Evolutionary conservation across 2,113 vertebrate genomes (phyloP).

Genomic region (Pygoscelis adeliae): DNA sequence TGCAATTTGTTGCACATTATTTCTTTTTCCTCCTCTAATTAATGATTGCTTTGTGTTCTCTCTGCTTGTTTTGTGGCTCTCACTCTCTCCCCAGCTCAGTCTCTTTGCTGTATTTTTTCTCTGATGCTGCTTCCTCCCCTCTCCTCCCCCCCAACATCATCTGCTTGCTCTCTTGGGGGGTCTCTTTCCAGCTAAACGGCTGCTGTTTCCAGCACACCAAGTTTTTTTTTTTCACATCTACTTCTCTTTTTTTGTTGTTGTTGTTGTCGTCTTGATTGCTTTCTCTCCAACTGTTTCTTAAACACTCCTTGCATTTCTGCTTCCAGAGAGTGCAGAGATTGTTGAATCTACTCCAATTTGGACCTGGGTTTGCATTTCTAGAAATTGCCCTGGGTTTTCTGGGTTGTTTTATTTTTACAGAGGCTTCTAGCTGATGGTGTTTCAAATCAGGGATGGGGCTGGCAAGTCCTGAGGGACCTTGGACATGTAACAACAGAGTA

Average conservation of each 20-base stretch:
- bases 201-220: neutral
- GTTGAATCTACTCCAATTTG: neutral
- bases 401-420: neutral
- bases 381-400: neutral
- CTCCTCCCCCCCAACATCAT: neutral
- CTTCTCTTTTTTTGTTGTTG: neutral
- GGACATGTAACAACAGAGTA: neutral
- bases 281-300: neutral
- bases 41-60: neutral
- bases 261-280: slow-evolving; percentile 10
- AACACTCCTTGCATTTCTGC: neutral
- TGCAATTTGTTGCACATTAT: slow-evolving; percentile 17
- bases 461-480: neutral
- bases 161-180: neutral
- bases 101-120: neutral
- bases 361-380: neutral
- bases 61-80: neutral
- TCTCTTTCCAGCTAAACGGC: neutral
- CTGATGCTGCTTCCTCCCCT: neutral
- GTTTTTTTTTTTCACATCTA: neutral
- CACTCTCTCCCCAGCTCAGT: neutral
- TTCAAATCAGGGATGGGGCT: neutral
- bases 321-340: neutral
- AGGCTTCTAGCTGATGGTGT: neutral
- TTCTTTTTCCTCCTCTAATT: slow-evolving; percentile 28